A percentile compares a stretch with the other conserved stretches of the same genome.
Conservation (phyloP, 2,888 invertebrate species). For the Calliscelio sp. region DNA sequence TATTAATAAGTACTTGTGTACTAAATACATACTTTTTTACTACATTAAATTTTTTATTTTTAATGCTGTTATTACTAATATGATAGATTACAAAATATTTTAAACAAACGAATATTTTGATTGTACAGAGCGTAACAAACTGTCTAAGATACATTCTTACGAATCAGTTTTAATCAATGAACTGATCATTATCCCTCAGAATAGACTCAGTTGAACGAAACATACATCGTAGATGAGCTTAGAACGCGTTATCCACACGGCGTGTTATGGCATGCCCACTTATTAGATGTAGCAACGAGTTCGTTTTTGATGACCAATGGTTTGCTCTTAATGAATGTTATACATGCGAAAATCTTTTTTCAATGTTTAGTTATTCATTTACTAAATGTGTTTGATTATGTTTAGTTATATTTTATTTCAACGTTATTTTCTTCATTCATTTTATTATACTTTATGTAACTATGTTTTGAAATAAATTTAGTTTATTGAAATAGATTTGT, state of each 20-base stretch:
- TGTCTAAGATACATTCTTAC: slow-evolving; percentile 34
- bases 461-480: no score
- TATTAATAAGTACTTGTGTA: no score
- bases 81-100: neutral
- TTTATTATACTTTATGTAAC: no score
- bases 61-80: neutral
- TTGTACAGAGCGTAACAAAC: slow-evolving; percentile 37
- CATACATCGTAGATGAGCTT: slow-evolving; percentile 75
- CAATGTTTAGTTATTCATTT: slow-evolving; percentile 13
- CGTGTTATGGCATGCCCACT: slow-evolving; percentile 78
- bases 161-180: slow-evolving; percentile 48
- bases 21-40: slow-evolving; percentile 27
- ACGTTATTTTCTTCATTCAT: no score
- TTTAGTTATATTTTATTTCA: no score
- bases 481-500: no score
- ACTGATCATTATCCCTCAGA: slow-evolving; percentile 52
- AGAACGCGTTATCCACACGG: slow-evolving; percentile 75
- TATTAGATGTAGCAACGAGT: slow-evolving; percentile 71
- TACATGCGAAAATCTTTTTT: no score
- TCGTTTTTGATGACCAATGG: slow-evolving; percentile 66
- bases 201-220: slow-evolving; percentile 64
- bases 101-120: slow-evolving; percentile 53
- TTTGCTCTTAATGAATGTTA: no score
- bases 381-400: no score
- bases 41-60: neutral